Evolutionary conservation across 2,888 invertebrate species (phyloP).

Genomic region (Aleiodes alternator): DNA sequence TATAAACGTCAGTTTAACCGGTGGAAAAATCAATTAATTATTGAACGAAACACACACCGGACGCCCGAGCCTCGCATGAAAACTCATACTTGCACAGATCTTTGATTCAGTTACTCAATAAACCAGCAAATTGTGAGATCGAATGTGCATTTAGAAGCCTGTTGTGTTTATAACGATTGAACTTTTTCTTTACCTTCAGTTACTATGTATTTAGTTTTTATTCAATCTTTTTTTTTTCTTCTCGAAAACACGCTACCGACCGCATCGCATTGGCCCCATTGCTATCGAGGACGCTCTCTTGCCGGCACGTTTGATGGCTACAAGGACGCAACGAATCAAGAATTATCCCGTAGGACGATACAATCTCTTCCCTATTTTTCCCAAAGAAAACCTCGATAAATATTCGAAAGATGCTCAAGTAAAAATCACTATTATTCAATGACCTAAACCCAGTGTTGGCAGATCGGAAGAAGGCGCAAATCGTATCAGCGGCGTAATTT

Average conservation of each 20-base stretch:
- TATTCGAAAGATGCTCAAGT: background rate
- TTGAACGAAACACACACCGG: slow-evolving; percentile 65
- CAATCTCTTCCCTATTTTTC: slow-evolving; percentile 12
- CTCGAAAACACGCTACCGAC: slow-evolving; percentile 46
- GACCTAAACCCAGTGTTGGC: no score
- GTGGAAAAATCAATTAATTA: slow-evolving; percentile 66
- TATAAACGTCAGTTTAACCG: slow-evolving; percentile 59
- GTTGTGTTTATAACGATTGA: slow-evolving; percentile 45
- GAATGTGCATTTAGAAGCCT: slow-evolving; percentile 32
- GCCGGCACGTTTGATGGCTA: slow-evolving; percentile 48
- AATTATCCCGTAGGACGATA: slow-evolving; percentile 41
- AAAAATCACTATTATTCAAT: no score
- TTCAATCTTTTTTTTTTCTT: slow-evolving; percentile 38
- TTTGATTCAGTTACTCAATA: slow-evolving; percentile 54
- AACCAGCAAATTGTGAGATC: slow-evolving; percentile 45
- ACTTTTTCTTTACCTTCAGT: slow-evolving; percentile 41
- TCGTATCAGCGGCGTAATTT: no score
- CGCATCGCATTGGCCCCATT: slow-evolving; percentile 68
- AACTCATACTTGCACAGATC: slow-evolving; percentile 54
- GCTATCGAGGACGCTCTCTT: slow-evolving; percentile 58
- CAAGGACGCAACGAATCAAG: slow-evolving; percentile 44
- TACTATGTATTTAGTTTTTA: slow-evolving; percentile 48
- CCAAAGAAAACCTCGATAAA: background rate
- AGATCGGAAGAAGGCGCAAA: no score
- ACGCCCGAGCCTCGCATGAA: slow-evolving; percentile 63